Evolutionary conservation across 2,797 vertebrate species (phyloP), one percentile per base, ranked within the genome.

Genomic region (Rhinichthys osculus): DNA sequence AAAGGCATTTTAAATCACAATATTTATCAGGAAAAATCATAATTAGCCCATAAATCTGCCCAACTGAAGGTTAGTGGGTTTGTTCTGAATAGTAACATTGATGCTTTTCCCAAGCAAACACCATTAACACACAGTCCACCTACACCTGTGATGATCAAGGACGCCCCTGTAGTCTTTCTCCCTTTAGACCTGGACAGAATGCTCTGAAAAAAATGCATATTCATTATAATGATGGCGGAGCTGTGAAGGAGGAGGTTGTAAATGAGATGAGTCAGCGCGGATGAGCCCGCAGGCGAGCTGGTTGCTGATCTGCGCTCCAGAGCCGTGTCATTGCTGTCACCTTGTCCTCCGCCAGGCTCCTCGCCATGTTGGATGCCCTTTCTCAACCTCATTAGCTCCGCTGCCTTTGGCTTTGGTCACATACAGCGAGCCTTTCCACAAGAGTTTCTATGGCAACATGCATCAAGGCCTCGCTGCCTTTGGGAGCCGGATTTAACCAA

Each of bases 381-480:
- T 89, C 84, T 84, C 82, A 86, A 88, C 85, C 89, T 89, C 90
- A 89, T 91, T 89, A 91, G 85, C 89, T 91, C 90, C 62, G 54
- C 71, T 71, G 86, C 90, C 90, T 86, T 81, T 89, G 87, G 85
- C 88, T 89, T 87, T 72, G 86, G 87, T 88, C 88, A 86, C 88
- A 87, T 83, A 84, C 87, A 77, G 85, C 52, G 81, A 86, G 86
- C 78, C 73, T 84, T 90, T 82, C 84, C 88, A 88, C 87, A 84
- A 89, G 90, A 77, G 90, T 90, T 90, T 90, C 90, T 89, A 90
- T 90, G 87, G 88, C 90, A 89, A 90, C 90, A 64, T 88, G 84
- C 86, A 89, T 85, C 82, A 85, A 88, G 82, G 82, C 86, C 71
- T 67, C 57, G 30, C 78, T 71, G 87, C 80, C 71, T 84, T 78